Conservation (phyloP, 2,888 invertebrate species). For the Girardia tigrina region DNA sequence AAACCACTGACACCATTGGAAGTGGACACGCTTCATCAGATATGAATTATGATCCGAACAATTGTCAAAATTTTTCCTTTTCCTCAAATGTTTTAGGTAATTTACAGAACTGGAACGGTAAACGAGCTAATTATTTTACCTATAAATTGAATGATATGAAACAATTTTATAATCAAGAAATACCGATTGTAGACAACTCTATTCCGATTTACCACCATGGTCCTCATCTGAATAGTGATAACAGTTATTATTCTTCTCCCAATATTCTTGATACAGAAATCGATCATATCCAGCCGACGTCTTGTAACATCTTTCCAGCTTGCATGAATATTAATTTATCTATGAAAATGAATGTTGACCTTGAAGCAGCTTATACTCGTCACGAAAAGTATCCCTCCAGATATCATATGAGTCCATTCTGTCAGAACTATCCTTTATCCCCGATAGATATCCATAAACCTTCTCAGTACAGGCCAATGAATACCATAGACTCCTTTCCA, state of each 20-base stretch:
- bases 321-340: slow-evolving; percentile 90
- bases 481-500: background rate
- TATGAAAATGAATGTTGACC: slow-evolving; percentile 93
- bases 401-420: slow-evolving; percentile 24
- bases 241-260: background rate
- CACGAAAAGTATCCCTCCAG: background rate
- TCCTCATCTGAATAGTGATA: background rate
- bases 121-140: background rate
- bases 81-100: background rate
- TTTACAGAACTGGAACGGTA: slow-evolving; percentile 16
- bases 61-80: slow-evolving; percentile 6
- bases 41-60: slow-evolving; percentile 9
- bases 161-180: slow-evolving; percentile 19
- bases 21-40: background rate
- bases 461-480: background rate
- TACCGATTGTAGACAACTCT: background rate
- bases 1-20: background rate
- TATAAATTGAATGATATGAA: slow-evolving; percentile 7
- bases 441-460: slow-evolving; percentile 24
- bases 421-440: slow-evolving; percentile 11
- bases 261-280: slow-evolving; percentile 4
- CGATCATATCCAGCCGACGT: background rate
- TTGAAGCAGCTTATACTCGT: slow-evolving; percentile 38
- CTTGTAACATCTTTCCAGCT: slow-evolving; percentile 47
- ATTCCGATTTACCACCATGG: background rate